Conservation (phyloP, 2,888 invertebrate genomes). For the Eupeodes luniger region DNA sequence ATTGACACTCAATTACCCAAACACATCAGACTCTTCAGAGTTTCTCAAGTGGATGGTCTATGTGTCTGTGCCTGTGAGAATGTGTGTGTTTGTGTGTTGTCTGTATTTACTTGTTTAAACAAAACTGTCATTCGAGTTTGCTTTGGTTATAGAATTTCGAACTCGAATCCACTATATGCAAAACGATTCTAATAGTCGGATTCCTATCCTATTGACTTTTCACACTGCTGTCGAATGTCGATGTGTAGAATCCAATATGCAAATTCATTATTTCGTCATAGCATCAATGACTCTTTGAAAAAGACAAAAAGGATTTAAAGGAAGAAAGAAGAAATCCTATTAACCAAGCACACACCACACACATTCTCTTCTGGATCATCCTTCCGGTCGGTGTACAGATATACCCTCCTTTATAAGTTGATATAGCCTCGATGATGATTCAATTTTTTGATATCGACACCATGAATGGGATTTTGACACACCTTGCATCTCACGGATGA, state of each 20-base stretch:
- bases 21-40: constrained; percentile 20
- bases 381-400: neutral
- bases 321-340: neutral
- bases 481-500: constrained; percentile 43
- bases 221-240: constrained; percentile 17
- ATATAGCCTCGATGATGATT: constrained; percentile 55
- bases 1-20: constrained; percentile 71
- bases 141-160: constrained; percentile 3
- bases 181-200: constrained; percentile 45
- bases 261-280: constrained; percentile 60
- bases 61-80: neutral
- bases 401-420: neutral
- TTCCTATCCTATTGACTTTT: constrained; percentile 36
- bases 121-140: constrained; percentile 49
- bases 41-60: neutral
- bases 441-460: constrained; percentile 73
- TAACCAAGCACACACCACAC: constrained; percentile 9
- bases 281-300: constrained; percentile 42
- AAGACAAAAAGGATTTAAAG: constrained; percentile 19
- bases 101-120: constrained; percentile 13
- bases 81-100: neutral
- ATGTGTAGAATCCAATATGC: constrained; percentile 56
- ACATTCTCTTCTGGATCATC: neutral
- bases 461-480: constrained; percentile 61
- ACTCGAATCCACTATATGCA: constrained; percentile 3